A percentile compares a stretch with the other conserved stretches of the same genome.
Conservation (phyloP, 2,888 invertebrate genomes). For the Coleophora deauratella region DNA sequence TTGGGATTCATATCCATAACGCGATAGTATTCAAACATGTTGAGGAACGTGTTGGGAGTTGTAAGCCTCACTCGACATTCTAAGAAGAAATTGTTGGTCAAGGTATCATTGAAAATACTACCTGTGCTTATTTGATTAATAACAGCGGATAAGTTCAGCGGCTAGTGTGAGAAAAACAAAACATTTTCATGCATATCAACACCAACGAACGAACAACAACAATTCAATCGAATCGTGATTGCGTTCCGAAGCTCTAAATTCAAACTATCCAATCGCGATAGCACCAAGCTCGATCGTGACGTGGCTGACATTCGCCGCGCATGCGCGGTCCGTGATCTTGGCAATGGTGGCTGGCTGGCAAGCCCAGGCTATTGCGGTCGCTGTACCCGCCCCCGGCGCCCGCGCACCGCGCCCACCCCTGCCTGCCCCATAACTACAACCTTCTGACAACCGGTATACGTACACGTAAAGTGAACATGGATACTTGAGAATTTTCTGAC, state of each 20-base stretch:
- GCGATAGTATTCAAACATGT: too few relatives aligned
- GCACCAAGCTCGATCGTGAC: constrained; percentile 67
- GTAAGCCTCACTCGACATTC: too few relatives aligned
- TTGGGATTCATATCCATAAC: too few relatives aligned
- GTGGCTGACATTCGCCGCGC: constrained; percentile 72
- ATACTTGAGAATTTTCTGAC: constrained; percentile 64
- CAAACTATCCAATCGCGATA: constrained; percentile 58
- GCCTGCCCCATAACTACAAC: constrained; percentile 29
- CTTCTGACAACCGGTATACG: constrained; percentile 69
- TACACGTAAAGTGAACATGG: constrained; percentile 42
- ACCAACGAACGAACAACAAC: constrained; percentile 17
- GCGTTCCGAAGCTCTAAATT: constrained; percentile 51
- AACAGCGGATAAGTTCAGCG: too few relatives aligned
- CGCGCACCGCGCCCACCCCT: constrained; percentile 20
- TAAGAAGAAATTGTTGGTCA: too few relatives aligned
- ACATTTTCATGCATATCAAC: too few relatives aligned
- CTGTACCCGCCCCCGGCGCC: constrained; percentile 52
- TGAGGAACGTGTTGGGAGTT: too few relatives aligned
- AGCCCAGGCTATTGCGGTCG: constrained; percentile 66
- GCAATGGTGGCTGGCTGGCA: constrained; percentile 59
- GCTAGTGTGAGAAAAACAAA: too few relatives aligned
- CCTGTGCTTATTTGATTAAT: too few relatives aligned
- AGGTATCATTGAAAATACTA: too few relatives aligned
- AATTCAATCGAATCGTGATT: constrained; percentile 44
- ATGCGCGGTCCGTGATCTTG: constrained; percentile 76